Evolutionary conservation across 92 coral and sea anemone genomes (phyloP).

Genomic region (Paramuricea clavata): DNA sequence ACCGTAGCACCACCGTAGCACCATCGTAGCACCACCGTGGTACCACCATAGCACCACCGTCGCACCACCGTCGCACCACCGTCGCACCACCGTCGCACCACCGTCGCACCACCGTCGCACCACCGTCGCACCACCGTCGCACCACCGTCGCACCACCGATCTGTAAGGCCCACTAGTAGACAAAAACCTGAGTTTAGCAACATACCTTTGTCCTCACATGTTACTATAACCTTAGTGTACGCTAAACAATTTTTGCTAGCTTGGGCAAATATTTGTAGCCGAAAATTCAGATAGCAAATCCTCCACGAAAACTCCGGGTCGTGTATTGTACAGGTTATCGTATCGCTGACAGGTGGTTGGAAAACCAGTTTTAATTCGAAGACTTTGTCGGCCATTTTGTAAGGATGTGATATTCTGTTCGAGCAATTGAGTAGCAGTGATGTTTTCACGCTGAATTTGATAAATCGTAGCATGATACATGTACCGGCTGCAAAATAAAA

Average conservation of each 20-base stretch:
- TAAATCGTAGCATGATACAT: constrained; percentile 47
- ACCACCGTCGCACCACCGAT: too few species aligned
- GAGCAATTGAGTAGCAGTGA: constrained; percentile 29
- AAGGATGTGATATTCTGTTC: constrained; percentile 19
- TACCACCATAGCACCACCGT: too few species aligned
- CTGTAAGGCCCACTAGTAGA: too few species aligned
- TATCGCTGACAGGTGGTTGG: background rate
- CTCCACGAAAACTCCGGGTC: constrained; percentile 41
- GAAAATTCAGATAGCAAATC: constrained; percentile 17
- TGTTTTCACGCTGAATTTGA: constrained; percentile 9
- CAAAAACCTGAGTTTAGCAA: background rate
- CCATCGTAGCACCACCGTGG: too few species aligned
- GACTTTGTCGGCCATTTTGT: constrained; percentile 29
- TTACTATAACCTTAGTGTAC: background rate
- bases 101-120: too few species aligned
- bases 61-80: too few species aligned
- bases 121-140: too few species aligned
- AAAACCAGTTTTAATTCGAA: constrained; percentile 33
- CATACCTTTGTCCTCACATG: constrained; percentile 32
- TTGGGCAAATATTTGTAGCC: background rate
- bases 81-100: too few species aligned
- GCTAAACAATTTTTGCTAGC: background rate
- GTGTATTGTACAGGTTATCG: background rate
- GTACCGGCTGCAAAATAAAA: constrained; percentile 32
- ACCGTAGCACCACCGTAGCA: too few species aligned